Conservation (phyloP, 2,888 invertebrate genomes). For the Rhamnusium bicolor region DNA sequence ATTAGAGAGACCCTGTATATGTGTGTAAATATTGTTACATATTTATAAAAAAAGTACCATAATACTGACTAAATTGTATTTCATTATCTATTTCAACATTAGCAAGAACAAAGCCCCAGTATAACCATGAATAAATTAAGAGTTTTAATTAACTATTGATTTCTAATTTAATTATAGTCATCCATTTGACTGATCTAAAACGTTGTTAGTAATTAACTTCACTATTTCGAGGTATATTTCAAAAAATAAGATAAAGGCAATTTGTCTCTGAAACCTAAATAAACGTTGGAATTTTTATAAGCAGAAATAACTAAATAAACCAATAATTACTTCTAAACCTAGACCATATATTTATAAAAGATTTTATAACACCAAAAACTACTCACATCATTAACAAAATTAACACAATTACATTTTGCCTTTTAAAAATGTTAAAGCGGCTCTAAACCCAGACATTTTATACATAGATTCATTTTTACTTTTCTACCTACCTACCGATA, state of each 20-base stretch:
- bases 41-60: too few species aligned
- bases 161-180: constrained; percentile 13
- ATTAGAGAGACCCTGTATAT: too few species aligned
- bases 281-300: constrained; percentile 12
- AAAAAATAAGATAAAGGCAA: constrained; percentile 13
- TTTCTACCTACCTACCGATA: constrained; percentile 2
- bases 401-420: constrained; percentile 13
- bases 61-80: too few species aligned
- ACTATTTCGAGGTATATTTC: constrained; percentile 3
- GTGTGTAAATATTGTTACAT: too few species aligned
- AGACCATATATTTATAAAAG: constrained; percentile 5
- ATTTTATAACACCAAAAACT: not conserved
- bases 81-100: too few species aligned
- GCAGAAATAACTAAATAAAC: constrained; percentile 1
- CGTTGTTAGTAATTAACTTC: constrained; percentile 12
- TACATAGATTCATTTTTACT: not conserved
- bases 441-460: not conserved
- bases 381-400: constrained; percentile 3
- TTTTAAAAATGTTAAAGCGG: not conserved
- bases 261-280: not conserved
- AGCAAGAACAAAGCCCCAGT: not conserved
- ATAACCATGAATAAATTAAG: not conserved
- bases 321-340: not conserved
- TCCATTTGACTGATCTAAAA: not conserved
- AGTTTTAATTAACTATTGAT: constrained; percentile 4